Percentiles rank a stretch among this genome's conserved stretches.
phyloP scores from a whole-genome alignment of 1,140 invertebrate genomes.

The Aphelenchoides besseyi region DNA sequence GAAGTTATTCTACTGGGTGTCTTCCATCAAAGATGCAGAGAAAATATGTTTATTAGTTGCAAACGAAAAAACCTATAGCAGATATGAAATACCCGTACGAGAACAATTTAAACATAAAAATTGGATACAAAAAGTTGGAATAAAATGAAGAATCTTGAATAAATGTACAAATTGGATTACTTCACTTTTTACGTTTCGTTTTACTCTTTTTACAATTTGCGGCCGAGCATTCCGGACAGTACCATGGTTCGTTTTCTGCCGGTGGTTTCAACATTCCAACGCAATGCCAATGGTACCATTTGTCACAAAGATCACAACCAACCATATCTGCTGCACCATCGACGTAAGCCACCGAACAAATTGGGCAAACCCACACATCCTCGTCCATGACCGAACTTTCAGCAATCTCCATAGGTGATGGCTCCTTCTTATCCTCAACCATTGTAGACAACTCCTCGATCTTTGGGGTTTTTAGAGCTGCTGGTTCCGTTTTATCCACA shows the following conservation, averaged over 20 bases:
- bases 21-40: too few relatives aligned
- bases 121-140: background rate
- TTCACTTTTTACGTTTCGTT: constrained; percentile 15
- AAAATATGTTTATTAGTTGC: too few relatives aligned
- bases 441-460: background rate
- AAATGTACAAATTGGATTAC: background rate
- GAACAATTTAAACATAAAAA: too few relatives aligned
- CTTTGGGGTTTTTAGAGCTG: constrained; percentile 4
- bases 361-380: constrained; percentile 51
- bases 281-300: constrained; percentile 53
- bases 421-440: too few relatives aligned
- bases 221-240: constrained; percentile 35
- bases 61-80: too few relatives aligned
- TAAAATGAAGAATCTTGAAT: background rate
- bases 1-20: too few relatives aligned
- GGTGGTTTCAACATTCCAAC: constrained; percentile 46
- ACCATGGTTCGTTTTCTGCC: constrained; percentile 45
- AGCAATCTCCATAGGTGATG: background rate
- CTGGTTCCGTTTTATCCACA: constrained; percentile 15
- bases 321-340: constrained; percentile 53
- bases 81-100: too few relatives aligned
- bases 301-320: constrained; percentile 47
- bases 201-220: constrained; percentile 25
- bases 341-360: constrained; percentile 48
- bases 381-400: constrained; percentile 24